Base-by-base conservation (phyloP, 2,888 invertebrate genomes). In the Branchellion lobata region DNA sequence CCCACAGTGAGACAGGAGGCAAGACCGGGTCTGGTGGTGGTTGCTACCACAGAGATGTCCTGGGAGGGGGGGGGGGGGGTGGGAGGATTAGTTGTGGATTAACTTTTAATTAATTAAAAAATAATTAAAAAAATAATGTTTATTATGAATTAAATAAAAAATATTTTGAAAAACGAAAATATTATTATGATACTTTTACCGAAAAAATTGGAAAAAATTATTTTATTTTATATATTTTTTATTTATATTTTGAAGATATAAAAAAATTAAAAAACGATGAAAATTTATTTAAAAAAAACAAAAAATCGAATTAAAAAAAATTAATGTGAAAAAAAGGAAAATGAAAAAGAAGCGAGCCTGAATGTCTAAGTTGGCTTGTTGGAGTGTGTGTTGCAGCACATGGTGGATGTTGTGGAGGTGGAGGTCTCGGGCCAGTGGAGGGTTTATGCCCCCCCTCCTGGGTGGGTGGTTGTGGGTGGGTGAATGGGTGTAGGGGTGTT, bases 1-100 rank as follows among this genome's bases (percentile, higher is more conserved):
- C 97, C 97, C 81, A 96, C 91, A 81, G 89, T 83, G 78, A 98
- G 89, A 80, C 94, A 94, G 78, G 93, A 85, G 0, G 91, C 88
- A 82, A 96, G 87, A n/a, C 95, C 93, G 80, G 98, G 98, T 87
- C 92, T 92, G 0, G 92, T 91, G n/a, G 97, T 96, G 0, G 93
- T 91, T 53, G 97, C 96, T 84, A 98, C 91, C 8, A 94, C 96
- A 24, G 1, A 80, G 78, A 27, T 31, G 24, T 27, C 80, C 80
- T 24, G 51, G 27, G 29, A 61, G 51, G 2, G 40, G n/a, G n/a
- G n/a, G n/a, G 27, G 36, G 40, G 21, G 21, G 21, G 14, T 18
- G 21, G 21, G n/a, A n/a, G n/a, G n/a, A n/a, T n/a, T n/a, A n/a
- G n/a, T n/a, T n/a, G n/a, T n/a, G n/a, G n/a, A n/a, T n/a, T n/a